A percentile compares a stretch with the other conserved stretches of the same genome.
phyloP scores from a whole-genome alignment of 2,113 vertebrate genomes.

The Mixornis gularis region DNA sequence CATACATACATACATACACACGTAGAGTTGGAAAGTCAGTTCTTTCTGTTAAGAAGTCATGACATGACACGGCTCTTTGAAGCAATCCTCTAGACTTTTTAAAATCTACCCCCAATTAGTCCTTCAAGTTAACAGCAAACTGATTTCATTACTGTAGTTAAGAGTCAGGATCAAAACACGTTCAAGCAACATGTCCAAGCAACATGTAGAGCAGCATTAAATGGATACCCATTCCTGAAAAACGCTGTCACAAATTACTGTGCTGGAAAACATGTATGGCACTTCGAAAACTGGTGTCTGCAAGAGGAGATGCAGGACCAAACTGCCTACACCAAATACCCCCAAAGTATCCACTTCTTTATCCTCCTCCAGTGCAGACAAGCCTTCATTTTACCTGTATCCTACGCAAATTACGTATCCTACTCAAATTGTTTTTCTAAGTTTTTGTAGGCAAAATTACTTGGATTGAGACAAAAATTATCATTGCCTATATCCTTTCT shows the following conservation, averaged over 20 bases:
- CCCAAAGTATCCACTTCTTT: background rate
- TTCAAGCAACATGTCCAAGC: background rate
- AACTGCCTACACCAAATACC: background rate
- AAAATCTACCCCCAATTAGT: background rate
- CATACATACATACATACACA: background rate
- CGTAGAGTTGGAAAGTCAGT: background rate
- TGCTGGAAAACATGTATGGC: accelerated
- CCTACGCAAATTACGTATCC: background rate
- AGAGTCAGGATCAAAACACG: background rate
- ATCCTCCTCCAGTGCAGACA: background rate
- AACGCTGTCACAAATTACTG: background rate
- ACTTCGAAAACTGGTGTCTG: background rate
- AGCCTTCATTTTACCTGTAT: background rate
- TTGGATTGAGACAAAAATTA: background rate
- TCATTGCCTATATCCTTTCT: background rate
- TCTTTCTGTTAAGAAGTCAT: background rate
- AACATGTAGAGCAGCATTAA: background rate
- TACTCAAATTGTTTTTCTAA: background rate
- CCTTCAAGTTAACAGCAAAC: background rate
- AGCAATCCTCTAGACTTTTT: background rate
- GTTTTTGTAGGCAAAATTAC: background rate
- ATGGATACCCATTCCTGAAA: background rate
- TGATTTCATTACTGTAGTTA: background rate
- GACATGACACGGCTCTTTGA: background rate
- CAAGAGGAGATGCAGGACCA: background rate